A percentile compares a stretch with the other conserved stretches of the same genome.
phyloP scores from a whole-genome alignment of 2,797 vertebrate genomes.

The Acanthopagrus latus region DNA sequence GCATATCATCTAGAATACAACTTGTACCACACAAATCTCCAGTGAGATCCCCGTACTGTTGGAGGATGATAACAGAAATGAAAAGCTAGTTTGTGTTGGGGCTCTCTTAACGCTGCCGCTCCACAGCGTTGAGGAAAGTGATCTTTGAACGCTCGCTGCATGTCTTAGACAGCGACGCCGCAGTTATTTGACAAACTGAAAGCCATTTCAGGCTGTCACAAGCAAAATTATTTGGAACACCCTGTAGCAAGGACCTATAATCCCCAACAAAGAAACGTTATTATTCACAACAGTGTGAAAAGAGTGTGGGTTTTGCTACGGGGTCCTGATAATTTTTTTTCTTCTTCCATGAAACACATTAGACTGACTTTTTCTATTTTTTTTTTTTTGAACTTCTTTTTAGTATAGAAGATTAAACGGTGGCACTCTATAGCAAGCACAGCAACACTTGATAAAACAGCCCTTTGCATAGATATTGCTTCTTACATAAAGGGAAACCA shows the following conservation, averaged over 20 bases:
- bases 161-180: constrained; percentile 76
- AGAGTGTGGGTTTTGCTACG: constrained; percentile 65
- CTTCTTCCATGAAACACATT: constrained; percentile 69
- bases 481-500: constrained; percentile 62
- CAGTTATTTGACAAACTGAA: constrained; percentile 78
- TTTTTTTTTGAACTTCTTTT: constrained; percentile 68
- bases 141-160: constrained; percentile 74
- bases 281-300: constrained; percentile 79
- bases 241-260: constrained; percentile 78
- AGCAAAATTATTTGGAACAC: constrained; percentile 76
- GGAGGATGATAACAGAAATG: constrained; percentile 83
- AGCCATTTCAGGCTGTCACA: constrained; percentile 75
- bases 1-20: constrained; percentile 87
- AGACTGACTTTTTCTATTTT: constrained; percentile 65
- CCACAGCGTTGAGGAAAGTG: constrained; percentile 72
- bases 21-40: constrained; percentile 83
- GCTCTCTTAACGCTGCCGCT: constrained; percentile 71
- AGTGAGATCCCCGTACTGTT: constrained; percentile 84
- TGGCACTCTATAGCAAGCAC: constrained; percentile 45
- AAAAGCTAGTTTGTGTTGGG: constrained; percentile 80
- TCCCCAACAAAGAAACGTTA: constrained; percentile 77
- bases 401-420: constrained; percentile 69
- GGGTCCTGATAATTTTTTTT: constrained; percentile 63
- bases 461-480: constrained; percentile 72
- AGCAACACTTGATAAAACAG: constrained; percentile 68